Conservation (phyloP, 1,140 invertebrate species). For the Micrasema minimum region DNA sequence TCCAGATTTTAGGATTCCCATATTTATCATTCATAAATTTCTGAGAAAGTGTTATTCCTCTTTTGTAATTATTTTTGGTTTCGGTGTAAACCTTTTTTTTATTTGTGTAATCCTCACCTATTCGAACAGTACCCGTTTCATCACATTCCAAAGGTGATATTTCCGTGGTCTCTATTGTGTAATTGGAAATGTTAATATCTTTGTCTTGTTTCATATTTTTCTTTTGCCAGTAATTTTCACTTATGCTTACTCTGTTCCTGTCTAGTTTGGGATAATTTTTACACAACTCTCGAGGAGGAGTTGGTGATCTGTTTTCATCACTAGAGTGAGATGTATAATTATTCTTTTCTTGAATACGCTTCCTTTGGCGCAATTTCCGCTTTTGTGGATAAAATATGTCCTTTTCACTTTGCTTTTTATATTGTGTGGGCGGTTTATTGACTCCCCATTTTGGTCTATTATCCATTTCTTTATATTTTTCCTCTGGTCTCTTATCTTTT, state of each 20-base stretch:
- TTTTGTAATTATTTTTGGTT: conserved; percentile 56
- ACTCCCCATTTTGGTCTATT: conserved; percentile 76
- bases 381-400: conserved; percentile 78
- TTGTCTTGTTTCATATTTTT: conserved; percentile 60
- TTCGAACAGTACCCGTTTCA: conserved; percentile 58
- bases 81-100: conserved; percentile 59
- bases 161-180: conserved; percentile 55
- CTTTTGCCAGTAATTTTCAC: conserved; percentile 65
- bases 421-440: conserved; percentile 75
- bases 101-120: conserved; percentile 48
- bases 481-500: conserved; percentile 67
- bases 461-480: conserved; percentile 66
- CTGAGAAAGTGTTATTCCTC: conserved; percentile 63
- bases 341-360: conserved; percentile 63
- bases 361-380: conserved; percentile 70
- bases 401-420: conserved; percentile 81
- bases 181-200: conserved; percentile 55
- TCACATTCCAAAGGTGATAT: conserved; percentile 58
- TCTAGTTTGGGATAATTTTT: conserved; percentile 57
- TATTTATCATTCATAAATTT: conserved; percentile 68
- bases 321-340: conserved; percentile 68
- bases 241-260: conserved; percentile 59
- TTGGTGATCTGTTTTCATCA: conserved; percentile 69
- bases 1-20: conserved; percentile 65
- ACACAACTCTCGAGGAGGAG: conserved; percentile 60